These are phyloP conservation scores for Chloropsis cyanopogon DNA, from an alignment of 2,113 vertebrate genomes.

Conservation along the genomic window DNA sequence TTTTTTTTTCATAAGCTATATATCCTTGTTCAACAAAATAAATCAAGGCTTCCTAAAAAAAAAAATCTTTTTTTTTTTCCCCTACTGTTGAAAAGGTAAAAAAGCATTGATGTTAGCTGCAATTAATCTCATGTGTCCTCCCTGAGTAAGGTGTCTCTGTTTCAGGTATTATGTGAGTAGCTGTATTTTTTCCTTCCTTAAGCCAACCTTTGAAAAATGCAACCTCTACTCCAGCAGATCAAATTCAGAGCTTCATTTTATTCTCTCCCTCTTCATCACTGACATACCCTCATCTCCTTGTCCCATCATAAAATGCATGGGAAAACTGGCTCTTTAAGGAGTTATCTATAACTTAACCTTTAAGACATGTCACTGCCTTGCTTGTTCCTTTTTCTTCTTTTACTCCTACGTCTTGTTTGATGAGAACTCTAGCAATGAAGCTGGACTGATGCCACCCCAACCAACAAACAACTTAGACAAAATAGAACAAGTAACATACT, in stretches of 20 bases:
- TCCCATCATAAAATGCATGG: background rate
- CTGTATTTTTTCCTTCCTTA: background rate
- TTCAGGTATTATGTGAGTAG: background rate
- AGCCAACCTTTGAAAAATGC: background rate
- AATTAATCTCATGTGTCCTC: background rate
- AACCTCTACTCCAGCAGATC: background rate
- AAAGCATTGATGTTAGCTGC: background rate
- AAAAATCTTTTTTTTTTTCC: background rate
- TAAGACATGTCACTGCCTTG: background rate
- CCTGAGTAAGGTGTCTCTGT: background rate
- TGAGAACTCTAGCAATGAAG: background rate
- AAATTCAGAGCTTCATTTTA: background rate
- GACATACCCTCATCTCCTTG: background rate
- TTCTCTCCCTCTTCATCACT: background rate
- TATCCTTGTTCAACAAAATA: background rate
- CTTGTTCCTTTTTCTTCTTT: background rate
- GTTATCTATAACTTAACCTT: background rate
- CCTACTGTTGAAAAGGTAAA: background rate
- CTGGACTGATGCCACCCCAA: background rate
- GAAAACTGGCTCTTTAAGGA: background rate
- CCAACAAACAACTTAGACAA: background rate
- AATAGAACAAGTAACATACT: background rate
- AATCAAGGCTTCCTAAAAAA: background rate
- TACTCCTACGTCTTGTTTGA: background rate
- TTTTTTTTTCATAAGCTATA: background rate